Base-by-base conservation (phyloP, 2,797 vertebrate species). In the Anguilla marmorata region DNA sequence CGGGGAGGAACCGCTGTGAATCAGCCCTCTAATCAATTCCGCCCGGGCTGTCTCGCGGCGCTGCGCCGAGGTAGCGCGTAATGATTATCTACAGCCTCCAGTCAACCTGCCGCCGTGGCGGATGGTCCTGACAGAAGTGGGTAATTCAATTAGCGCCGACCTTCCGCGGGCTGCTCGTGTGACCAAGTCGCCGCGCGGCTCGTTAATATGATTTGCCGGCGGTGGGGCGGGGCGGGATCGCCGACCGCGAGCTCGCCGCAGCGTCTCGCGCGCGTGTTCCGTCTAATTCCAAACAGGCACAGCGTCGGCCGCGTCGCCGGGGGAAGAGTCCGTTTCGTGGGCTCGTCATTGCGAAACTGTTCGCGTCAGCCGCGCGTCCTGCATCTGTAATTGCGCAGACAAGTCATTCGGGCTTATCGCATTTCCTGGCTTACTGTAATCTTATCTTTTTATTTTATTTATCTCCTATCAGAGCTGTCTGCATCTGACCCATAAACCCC, bases 71-170 rank as follows among this genome's bases (percentile, higher is more conserved):
- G 80, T 84, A 63, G 63, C 19, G 80, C 86, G 33, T 87, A 89
- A 89, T 84, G 88, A 89, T 87, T 84, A 69, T 74, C 45, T 63
- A 84, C 88, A 45, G 79, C 45, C 37, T 56, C n/a, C 37, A 60
- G 83, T 89, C 88, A 87, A 60, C 85, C 85, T 11, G 79, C 60
- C 85, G 52, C 88, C 41, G 86, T 12, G 63, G 85, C 58, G 50
- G 66, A 72, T 50, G 66, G 85, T 86, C 85, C 76, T 74, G 76
- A 88, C 88, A 89, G 86, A 27, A 87, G 66, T 58, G 83, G 88
- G 58, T 89, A 89, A 89, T 89, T 87, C 86, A 89, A 89, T 89
- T 89, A 89, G 88, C 56, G 58, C 82, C 41, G 88, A 89, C 88
- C 88, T 89, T 89, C 86, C 86, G n/a, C 86, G 74, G 86, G 83